These are phyloP conservation scores for Drosophila nr. perissopoda DNA, from an alignment of 2,888 invertebrate genomes.

Conservation along the genomic window DNA sequence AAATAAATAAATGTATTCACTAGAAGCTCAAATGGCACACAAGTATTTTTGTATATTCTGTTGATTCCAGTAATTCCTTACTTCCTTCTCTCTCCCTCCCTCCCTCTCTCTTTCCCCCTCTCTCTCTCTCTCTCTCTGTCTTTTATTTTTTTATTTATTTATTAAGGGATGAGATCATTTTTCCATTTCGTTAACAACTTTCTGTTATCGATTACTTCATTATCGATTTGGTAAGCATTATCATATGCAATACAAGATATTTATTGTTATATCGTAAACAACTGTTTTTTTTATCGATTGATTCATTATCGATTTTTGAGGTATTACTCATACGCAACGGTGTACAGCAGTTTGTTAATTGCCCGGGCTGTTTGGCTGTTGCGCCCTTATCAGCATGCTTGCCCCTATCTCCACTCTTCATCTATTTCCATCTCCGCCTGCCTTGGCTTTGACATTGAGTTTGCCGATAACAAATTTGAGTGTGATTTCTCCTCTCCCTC, in stretches of 20 bases:
- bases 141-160: not conserved
- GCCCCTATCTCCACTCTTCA: constrained; percentile 6
- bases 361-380: constrained; percentile 21
- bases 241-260: not conserved
- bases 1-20: not conserved
- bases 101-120: not conserved
- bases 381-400: constrained; percentile 13
- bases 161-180: not conserved
- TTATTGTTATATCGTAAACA: not conserved
- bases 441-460: constrained; percentile 77
- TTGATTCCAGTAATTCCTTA: not conserved
- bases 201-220: constrained; percentile 1
- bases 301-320: not conserved
- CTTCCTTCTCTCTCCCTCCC: not conserved
- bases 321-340: constrained; percentile 63
- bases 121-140: too few relatives aligned
- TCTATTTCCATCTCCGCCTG: constrained; percentile 15
- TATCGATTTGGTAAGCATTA: not conserved
- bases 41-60: not conserved
- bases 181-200: not conserved
- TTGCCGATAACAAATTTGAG: constrained; percentile 62
- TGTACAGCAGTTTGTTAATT: constrained; percentile 33
- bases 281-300: constrained; percentile 5
- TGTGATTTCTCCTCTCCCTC: constrained; percentile 3
- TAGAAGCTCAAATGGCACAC: not conserved